Conservation (phyloP, 2,888 invertebrate genomes). For the Lamellibrachia columna region DNA sequence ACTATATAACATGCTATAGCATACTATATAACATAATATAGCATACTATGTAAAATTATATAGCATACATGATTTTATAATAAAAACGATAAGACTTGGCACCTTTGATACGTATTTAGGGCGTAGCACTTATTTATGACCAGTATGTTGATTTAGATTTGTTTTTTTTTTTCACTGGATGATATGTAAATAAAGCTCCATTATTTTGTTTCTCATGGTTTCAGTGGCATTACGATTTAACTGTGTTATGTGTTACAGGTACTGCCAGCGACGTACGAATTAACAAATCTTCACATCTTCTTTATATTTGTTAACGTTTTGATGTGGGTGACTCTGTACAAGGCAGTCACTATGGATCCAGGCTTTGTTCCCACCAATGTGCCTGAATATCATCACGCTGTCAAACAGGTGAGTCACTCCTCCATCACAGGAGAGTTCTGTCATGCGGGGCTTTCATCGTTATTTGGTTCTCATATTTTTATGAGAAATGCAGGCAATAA, state of each 20-base stretch:
- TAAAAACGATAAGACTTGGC: no score
- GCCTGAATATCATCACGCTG: slow-evolving; percentile 88
- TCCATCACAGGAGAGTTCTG: background rate
- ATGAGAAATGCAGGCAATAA: no score
- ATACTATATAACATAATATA: no score
- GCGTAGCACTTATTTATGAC: no score
- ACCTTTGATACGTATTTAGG: no score
- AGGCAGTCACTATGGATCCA: slow-evolving; percentile 88
- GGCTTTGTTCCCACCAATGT: slow-evolving; percentile 89
- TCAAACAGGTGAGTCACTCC: slow-evolving; percentile 70
- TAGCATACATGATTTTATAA: no score
- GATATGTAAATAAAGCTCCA: background rate
- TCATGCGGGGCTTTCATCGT: no score
- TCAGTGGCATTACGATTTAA: background rate
- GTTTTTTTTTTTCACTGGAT: no score
- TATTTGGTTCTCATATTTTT: no score
- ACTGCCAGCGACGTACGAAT: slow-evolving; percentile 87
- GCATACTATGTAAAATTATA: no score
- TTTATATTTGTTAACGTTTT: slow-evolving; percentile 90
- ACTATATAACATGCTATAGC: no score
- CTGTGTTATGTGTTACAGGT: slow-evolving; percentile 71
- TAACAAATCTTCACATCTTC: slow-evolving; percentile 78
- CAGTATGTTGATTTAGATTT: no score
- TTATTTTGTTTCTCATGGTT: background rate
- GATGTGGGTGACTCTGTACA: slow-evolving; percentile 93